Percentiles rank a stretch among this genome's conserved stretches.
These are phyloP conservation scores for Psammodynastes pulverulentus DNA, from an alignment of 2,113 vertebrate species.

Conservation along the genomic window DNA sequence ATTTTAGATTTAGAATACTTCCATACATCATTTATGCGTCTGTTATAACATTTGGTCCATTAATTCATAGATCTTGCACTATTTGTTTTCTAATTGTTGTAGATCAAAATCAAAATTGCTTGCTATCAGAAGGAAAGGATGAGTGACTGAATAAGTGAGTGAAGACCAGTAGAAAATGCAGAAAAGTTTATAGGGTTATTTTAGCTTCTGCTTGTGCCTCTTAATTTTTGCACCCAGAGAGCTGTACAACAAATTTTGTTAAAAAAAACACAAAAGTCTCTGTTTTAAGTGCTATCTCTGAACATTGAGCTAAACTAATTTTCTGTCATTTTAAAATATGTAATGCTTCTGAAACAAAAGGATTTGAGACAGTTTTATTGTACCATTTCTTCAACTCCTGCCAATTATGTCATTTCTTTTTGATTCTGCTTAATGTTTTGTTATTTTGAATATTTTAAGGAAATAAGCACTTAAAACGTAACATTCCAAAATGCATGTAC, in stretches of 20 bases:
- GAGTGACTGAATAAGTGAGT: not conserved
- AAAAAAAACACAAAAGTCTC: no score
- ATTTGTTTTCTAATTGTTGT: not conserved
- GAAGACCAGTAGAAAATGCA: not conserved
- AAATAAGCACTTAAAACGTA: not conserved
- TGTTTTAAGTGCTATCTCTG: not conserved
- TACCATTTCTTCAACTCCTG: not conserved
- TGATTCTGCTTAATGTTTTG: not conserved
- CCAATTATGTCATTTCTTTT: not conserved
- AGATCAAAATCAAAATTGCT: not conserved
- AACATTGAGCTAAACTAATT: not conserved
- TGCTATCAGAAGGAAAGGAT: not conserved
- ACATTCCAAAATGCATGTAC: not conserved
- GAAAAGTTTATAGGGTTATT: not conserved
- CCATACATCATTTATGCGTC: not conserved
- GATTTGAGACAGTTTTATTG: not conserved
- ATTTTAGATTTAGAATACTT: not conserved
- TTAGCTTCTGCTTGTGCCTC: not conserved
- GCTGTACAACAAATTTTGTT: not conserved
- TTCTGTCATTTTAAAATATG: not conserved
- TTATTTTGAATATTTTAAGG: not conserved
- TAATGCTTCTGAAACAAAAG: not conserved
- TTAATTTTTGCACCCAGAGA: not conserved
- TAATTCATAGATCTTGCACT: not conserved
- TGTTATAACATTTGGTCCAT: not conserved